Base-by-base conservation (phyloP, 2,888 invertebrate genomes). In the Archaeoteleia sp. region DNA sequence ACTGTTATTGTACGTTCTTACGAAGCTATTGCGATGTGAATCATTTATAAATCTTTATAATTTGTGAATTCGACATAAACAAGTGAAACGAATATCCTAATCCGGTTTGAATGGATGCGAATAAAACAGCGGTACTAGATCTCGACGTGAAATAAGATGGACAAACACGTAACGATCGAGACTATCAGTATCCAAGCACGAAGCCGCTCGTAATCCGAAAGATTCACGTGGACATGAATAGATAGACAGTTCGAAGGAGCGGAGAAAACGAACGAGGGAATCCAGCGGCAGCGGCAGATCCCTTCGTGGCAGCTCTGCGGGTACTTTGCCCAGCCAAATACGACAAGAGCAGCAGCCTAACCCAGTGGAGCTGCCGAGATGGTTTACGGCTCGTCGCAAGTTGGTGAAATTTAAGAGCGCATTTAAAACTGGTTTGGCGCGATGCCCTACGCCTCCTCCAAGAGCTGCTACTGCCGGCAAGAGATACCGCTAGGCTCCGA, bases 371-470 rank as follows among this genome's bases (percentile, higher is more conserved):
- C 78, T 77, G 78, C 75, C 77, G 80, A 80, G 82, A 83, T 84
- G 80, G 80, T 84, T 84, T 84, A 84, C 84, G 81, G 81, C 79
- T 81, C 83, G 83, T 80, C 78, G 82, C 80, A 81, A 80, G 78
- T 80, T 80, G 79, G 78, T 77, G 78, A 82, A 83, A 84, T 84
- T 84, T 84, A 84, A 83, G 84, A 83, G 82, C 82, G 82, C 84
- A 84, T 84, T 84, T 84, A 83, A 84, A 84, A 83, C 84, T 83
- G 83, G 84, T 84, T 84, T 84, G 84, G 84, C 84, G 82, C 81
- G 80, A 79, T 84, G 84, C 84, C 84, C 83, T 83, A 75, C 76
- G 78, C 78, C 79, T 80, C 78, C 79, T 79, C 78, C 74, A 74
- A 72, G 77, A 78, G 79, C 77, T 74, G 75, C 75, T 74, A 75